phyloP scores from a whole-genome alignment of 1,140 invertebrate species.

The Periplaneta americana region DNA sequence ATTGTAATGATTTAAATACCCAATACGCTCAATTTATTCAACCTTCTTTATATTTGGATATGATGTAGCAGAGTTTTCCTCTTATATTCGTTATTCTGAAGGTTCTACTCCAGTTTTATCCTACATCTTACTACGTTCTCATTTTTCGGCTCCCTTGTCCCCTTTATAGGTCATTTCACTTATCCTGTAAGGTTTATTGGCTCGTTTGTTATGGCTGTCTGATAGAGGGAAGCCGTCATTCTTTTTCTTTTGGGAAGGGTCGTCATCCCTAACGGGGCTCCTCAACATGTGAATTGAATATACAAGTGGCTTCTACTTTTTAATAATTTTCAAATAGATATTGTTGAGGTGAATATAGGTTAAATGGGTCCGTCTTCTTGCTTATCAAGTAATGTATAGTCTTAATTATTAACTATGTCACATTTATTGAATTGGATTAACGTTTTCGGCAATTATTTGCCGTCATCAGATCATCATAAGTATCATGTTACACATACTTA shows the following conservation, averaged over 20 bases:
- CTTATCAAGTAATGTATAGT: neutral
- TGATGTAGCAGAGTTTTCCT: too few species aligned
- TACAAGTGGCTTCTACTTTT: too few species aligned
- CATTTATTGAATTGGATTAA: neutral
- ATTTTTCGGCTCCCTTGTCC: neutral
- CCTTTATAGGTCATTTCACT: neutral
- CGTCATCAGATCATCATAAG: neutral
- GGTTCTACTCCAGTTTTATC: too few species aligned
- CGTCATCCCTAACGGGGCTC: neutral
- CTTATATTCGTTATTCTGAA: too few species aligned
- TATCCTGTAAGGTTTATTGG: neutral
- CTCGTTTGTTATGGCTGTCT: neutral
- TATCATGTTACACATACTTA: too few species aligned
- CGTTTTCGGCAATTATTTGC: neutral
- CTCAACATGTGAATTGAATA: neutral
- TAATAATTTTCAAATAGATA: too few species aligned
- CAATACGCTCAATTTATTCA: too few species aligned
- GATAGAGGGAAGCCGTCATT: neutral
- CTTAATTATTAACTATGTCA: neutral
- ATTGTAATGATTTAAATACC: too few species aligned
- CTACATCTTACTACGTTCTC: too few species aligned
- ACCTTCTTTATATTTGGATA: too few species aligned
- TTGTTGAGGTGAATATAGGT: neutral
- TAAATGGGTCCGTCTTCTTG: neutral
- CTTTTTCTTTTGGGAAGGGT: neutral